Evolutionary conservation across 2,888 invertebrate genomes (phyloP).

Genomic region (Ormyrus nitidulus): DNA sequence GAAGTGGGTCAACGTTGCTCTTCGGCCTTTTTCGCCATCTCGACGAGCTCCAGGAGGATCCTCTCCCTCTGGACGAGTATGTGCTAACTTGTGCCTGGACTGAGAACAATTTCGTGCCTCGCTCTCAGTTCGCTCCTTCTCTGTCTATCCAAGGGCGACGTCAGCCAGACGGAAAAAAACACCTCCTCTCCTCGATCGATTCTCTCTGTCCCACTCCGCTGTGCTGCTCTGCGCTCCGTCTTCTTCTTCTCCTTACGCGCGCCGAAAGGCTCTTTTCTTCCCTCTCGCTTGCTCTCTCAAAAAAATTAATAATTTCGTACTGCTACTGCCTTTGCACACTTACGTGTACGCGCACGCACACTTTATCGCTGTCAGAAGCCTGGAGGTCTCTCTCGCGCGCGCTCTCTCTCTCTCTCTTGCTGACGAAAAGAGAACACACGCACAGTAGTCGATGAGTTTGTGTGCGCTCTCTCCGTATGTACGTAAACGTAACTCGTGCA

Average conservation of each 20-base stretch:
- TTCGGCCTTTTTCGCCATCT: slow-evolving; percentile 73
- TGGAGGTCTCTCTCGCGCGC: neutral
- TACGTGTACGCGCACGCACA: slow-evolving; percentile 1
- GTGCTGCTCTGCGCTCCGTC: neutral
- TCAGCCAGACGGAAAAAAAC: slow-evolving; percentile 43
- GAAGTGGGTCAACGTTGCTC: slow-evolving; percentile 75
- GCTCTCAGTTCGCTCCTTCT: neutral
- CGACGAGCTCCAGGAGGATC: neutral
- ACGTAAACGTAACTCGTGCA: neutral
- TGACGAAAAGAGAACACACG: slow-evolving; percentile 27
- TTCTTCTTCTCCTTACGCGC: neutral
- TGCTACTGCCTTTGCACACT: neutral
- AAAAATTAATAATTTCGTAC: neutral
- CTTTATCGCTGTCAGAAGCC: no score
- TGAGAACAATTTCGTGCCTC: neutral
- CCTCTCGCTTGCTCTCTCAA: neutral
- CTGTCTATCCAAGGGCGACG: slow-evolving; percentile 21
- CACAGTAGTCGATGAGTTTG: slow-evolving; percentile 36
- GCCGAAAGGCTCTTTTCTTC: neutral
- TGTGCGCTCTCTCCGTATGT: neutral
- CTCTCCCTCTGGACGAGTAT: neutral
- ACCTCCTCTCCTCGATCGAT: slow-evolving; percentile 39
- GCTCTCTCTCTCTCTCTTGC: neutral
- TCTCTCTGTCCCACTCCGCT: slow-evolving; percentile 68
- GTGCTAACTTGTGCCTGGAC: no score